Base-by-base conservation (phyloP, 1,140 invertebrate genomes). In the Macrotrachela quadricornifera region DNA sequence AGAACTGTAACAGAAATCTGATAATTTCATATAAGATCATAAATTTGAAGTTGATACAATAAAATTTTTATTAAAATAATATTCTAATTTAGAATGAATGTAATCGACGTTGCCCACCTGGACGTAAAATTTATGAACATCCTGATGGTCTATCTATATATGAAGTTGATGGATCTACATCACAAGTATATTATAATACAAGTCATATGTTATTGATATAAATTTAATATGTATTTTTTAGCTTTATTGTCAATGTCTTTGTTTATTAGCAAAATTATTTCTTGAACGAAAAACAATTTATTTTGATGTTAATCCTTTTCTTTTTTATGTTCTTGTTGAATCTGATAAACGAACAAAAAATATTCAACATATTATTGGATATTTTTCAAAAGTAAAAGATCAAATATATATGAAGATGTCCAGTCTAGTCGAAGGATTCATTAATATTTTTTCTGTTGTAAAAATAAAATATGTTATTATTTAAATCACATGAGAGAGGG, bases 251-350 rank as follows among this genome's bases (percentile, higher is more conserved):
- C 90, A 96, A 69, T 90, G 91, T 70, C 68, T 96, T 12, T 96
- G 90, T 73, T 71, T 95, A 46, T 71, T 95, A 50, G 87, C 90
- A 10, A 96, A 96, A 72, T 70, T 95, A 46, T 96, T 96, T 70
- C 71, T 95, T 45, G 90, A 95, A 66, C 88, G 95, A 63, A 96
- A 95, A 75, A 94, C 86, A 0, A 71, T 95, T 1, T 95, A 94
- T 67, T 95, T 91, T 72, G 91, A 95, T 69, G 88, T 95, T 42
- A 87, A 94, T 64, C 87, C 88, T 11, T 96, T 96, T 72, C 70
- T 91, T 41, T 96, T 95, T 70, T 96, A 95, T 64, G 82, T 94
- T 58, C 72, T 95, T 4, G 91, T 85, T 68, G 87, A 92, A 73
- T 83, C 88, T 21, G 87, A 95, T 61, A 81, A 84, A 30, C 21